Percentiles rank a stretch among this genome's conserved stretches.
Conservation (phyloP, 2,888 invertebrate genomes). For the Hermaeophaga mercurialis region DNA sequence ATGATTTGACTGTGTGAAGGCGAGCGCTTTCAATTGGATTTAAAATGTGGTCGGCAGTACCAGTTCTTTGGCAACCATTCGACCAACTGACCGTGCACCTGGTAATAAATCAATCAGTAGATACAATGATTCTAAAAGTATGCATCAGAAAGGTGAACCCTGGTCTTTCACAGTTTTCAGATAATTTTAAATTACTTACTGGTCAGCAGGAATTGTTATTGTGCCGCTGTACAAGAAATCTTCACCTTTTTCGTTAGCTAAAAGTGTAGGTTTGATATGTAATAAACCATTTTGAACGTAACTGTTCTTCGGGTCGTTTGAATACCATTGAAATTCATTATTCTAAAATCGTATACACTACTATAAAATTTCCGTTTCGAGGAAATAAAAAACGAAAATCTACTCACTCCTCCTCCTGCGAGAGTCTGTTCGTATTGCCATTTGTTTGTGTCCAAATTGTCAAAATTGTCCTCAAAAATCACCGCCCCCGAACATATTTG, state of each 20-base stretch:
- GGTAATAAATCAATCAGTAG: too few species aligned
- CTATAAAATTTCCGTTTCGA: too few species aligned
- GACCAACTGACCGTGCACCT: constrained; percentile 63
- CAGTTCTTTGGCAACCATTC: constrained; percentile 65
- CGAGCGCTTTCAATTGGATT: constrained; percentile 73
- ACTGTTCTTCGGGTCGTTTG: constrained; percentile 69
- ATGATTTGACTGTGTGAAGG: constrained; percentile 65
- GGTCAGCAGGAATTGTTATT: neutral
- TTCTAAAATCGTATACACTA: constrained; percentile 58
- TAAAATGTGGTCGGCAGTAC: constrained; percentile 60
- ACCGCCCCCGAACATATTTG: constrained; percentile 61
- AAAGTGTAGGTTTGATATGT: constrained; percentile 66
- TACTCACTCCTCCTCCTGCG: constrained; percentile 63
- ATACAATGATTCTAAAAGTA: too few species aligned
- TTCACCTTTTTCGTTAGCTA: constrained; percentile 49
- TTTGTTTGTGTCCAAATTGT: constrained; percentile 63
- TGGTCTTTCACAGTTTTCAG: too few species aligned
- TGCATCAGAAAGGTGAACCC: too few species aligned
- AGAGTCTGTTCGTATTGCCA: constrained; percentile 72
- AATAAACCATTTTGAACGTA: constrained; percentile 64
- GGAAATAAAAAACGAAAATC: neutral
- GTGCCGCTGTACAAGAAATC: constrained; percentile 3
- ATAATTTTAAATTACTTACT: neutral
- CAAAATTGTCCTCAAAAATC: constrained; percentile 68
- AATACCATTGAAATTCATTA: constrained; percentile 74